These are phyloP conservation scores for Oreonectes daqikongensis DNA, from an alignment of 2,797 vertebrate genomes.

Conservation along the genomic window DNA sequence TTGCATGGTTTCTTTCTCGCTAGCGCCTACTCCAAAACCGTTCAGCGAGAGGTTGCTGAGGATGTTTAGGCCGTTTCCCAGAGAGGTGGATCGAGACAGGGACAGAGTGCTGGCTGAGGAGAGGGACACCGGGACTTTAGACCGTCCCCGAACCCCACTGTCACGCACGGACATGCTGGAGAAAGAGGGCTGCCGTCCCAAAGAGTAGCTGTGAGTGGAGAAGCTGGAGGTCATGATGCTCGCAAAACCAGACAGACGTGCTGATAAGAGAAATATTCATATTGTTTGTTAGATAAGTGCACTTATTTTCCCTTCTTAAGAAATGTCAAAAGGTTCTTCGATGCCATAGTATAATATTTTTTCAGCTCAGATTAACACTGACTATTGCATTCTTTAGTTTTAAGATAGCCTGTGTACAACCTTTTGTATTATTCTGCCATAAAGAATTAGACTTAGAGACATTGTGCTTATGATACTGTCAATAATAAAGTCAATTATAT, in stretches of 20 bases:
- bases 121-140: conserved; percentile 71
- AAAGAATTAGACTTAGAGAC: no score
- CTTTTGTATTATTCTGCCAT: background rate
- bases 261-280: conserved; percentile 1
- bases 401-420: background rate
- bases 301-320: no score
- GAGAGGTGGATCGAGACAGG: conserved; percentile 68
- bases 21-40: conserved; percentile 58
- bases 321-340: no score
- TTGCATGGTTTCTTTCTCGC: conserved; percentile 81
- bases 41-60: conserved; percentile 69
- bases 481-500: background rate
- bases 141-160: conserved; percentile 66
- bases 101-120: conserved; percentile 62
- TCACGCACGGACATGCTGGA: conserved; percentile 72
- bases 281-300: background rate
- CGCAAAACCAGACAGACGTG: conserved; percentile 37
- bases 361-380: background rate
- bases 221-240: conserved; percentile 71
- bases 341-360: no score
- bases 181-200: conserved; percentile 74
- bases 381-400: background rate
- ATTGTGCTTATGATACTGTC: no score
- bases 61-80: conserved; percentile 74
- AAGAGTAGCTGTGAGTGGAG: conserved; percentile 71